Evolutionary conservation across 2,797 vertebrate species (phyloP), one percentile per base, ranked within the genome.

Genomic region (Uromys caudimaculatus): DNA sequence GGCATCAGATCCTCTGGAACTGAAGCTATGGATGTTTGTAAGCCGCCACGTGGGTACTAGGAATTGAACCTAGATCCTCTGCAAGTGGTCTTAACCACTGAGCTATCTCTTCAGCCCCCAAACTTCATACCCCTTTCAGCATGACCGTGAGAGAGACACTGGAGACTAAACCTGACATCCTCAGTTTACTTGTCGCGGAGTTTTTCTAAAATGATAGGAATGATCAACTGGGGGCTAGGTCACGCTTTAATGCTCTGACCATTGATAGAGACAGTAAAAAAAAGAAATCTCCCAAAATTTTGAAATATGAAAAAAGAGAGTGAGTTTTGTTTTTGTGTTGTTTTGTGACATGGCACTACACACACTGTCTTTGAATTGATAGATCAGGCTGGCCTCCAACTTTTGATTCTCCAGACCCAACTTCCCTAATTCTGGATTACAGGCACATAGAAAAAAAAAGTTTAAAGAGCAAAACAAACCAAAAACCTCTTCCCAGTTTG

Each of bases 121-220:
- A 62, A 84, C 1, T 52, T 86, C 44, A 75, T 2, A 9, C 4
- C 24, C 38, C 85, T 92, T 88, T 69, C 94, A 62, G 19, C 32
- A 32, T 38, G 17, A 62, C 35, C 92, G 38, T 21, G 6, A 56
- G 35, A 90, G 60, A 83, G 13, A 60, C 24, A 60, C 54, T 64
- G 8, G 0, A 16, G 83, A 82, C 50, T 19, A 47, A 88, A 27
- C 44, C 58, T 29, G 47, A 52, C 54, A 67, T 19, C 64, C 35
- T 54, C 24, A 93, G 24, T 69, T 67, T 83, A 92, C 54, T 76
- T 92, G 81, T 38, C 94, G 54, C 50, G 27, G 84, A 76, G 21
- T 62, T 84, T 87, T 90, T 84, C 64, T 54, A 91, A 90, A 84
- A 94, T 69, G 89, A 93, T 91, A 19, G 44, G n/a, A 81, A 67